phyloP scores from a whole-genome alignment of 2,888 invertebrate species.

The Ethmia dodecea region DNA sequence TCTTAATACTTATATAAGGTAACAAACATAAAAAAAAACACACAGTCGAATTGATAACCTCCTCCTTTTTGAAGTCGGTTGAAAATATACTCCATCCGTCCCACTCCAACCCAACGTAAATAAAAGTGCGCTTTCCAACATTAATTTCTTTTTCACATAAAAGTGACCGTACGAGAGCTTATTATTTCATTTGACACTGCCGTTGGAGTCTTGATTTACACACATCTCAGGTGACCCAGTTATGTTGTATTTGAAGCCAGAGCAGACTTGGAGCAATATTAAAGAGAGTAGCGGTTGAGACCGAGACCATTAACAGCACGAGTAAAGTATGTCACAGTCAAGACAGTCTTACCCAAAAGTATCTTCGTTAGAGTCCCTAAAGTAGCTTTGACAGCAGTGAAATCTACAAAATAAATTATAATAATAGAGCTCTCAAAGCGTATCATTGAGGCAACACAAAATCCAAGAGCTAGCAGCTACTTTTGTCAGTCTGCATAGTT shows the following conservation, averaged over 20 bases:
- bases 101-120: not conserved
- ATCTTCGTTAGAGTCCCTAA: not conserved
- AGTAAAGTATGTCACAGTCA: not conserved
- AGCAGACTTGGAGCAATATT: not conserved
- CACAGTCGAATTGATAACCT: not conserved
- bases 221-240: constrained; percentile 35
- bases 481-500: no score
- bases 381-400: no score
- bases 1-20: no score
- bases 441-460: no score
- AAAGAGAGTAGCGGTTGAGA: not conserved
- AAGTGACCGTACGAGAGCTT: constrained; percentile 11
- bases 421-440: no score
- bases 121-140: no score
- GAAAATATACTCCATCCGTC: not conserved
- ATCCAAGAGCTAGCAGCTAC: no score
- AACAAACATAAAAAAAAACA: no score
- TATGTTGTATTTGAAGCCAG: constrained; percentile 18
- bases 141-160: not conserved
- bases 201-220: constrained; percentile 30
- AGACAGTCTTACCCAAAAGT: not conserved
- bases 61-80: not conserved
- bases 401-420: no score
- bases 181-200: constrained; percentile 34
- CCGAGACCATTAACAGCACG: not conserved